Evolutionary conservation across 2,797 vertebrate genomes (phyloP).

Genomic region (Gobio occitaniae): DNA sequence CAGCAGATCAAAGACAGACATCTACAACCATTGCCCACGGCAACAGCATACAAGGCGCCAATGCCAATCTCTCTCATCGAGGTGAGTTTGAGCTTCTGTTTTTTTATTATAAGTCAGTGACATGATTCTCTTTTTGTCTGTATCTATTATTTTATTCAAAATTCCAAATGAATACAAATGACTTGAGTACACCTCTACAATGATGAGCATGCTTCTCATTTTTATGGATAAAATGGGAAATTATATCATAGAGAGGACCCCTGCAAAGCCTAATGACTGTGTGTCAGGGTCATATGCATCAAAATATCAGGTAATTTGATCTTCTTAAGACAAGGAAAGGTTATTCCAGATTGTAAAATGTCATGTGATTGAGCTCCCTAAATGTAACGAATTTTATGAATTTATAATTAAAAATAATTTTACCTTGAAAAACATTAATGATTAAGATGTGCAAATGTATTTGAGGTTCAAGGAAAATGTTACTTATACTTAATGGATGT

Average conservation of each 20-base stretch:
- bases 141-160: not conserved
- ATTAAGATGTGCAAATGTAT: not conserved
- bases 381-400: not conserved
- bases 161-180: not conserved
- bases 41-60: constrained; percentile 79
- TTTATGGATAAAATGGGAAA: not conserved
- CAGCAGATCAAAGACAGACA: constrained; percentile 49
- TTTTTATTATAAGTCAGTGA: not conserved
- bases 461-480: too few relatives aligned
- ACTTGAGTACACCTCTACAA: not conserved
- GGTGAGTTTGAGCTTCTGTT: constrained; percentile 77
- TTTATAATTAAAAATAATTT: not conserved
- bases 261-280: not conserved
- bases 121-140: not conserved
- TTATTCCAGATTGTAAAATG: not conserved
- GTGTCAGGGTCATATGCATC: not conserved
- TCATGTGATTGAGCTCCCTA: not conserved
- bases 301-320: not conserved
- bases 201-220: not conserved
- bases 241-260: not conserved
- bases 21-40: constrained; percentile 69
- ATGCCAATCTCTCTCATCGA: constrained; percentile 91
- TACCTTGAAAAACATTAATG: not conserved
- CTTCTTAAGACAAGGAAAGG: not conserved
- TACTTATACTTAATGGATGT: too few relatives aligned